These are phyloP conservation scores for Amphipyra berbera DNA, from an alignment of 2,888 invertebrate species.

Conservation along the genomic window DNA sequence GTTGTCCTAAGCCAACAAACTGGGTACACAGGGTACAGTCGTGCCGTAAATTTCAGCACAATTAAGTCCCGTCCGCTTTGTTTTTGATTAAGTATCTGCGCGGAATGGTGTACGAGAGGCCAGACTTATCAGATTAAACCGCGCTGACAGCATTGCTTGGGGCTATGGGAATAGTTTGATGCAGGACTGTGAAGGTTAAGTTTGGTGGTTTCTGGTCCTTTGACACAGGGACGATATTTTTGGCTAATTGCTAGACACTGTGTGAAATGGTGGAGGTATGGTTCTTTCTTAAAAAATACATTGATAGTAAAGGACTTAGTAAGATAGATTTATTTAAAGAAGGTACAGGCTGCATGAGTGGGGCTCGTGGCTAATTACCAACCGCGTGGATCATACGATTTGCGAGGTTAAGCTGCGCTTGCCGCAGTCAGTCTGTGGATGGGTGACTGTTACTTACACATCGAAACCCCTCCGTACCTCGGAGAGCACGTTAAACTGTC, in stretches of 20 bases:
- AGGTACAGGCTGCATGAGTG: too few relatives aligned
- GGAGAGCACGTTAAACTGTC: too few relatives aligned
- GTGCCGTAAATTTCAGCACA: conserved; percentile 67
- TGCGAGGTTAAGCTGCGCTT: too few relatives aligned
- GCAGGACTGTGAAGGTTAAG: conserved; percentile 3
- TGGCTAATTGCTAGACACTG: too few relatives aligned
- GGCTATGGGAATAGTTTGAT: conserved; percentile 29
- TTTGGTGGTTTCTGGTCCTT: conserved; percentile 13
- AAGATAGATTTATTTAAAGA: too few relatives aligned
- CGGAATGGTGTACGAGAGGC: conserved; percentile 44
- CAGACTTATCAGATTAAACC: conserved; percentile 54
- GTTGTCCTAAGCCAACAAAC: conserved; percentile 61
- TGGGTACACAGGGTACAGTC: conserved; percentile 51
- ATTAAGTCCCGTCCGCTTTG: conserved; percentile 68
- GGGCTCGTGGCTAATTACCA: too few relatives aligned
- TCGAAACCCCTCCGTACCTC: too few relatives aligned
- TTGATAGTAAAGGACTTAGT: too few relatives aligned
- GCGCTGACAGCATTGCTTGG: conserved; percentile 36
- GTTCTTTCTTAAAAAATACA: not conserved
- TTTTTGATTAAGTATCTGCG: conserved; percentile 73
- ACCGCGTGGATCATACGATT: too few relatives aligned
- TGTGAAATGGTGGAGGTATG: not conserved
- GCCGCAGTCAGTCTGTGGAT: too few relatives aligned
- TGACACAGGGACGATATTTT: not conserved
- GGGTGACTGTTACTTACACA: too few relatives aligned